Evolutionary conservation across 2,888 invertebrate genomes (phyloP).

Genomic region (Drosophila bunnanda): DNA sequence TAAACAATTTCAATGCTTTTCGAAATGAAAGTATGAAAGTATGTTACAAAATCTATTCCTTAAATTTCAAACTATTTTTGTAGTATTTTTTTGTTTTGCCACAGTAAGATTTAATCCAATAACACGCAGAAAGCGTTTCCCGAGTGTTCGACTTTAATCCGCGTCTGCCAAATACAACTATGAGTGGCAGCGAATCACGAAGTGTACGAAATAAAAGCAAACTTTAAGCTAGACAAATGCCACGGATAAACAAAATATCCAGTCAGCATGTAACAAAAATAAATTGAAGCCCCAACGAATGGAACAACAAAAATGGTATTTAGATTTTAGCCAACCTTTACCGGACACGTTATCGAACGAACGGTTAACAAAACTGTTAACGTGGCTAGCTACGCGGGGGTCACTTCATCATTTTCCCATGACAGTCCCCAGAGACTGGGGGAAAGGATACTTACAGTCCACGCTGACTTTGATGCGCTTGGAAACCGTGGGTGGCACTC

Average conservation of each 20-base stretch:
- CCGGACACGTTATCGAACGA: conserved; percentile 26
- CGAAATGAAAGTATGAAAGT: too few relatives aligned
- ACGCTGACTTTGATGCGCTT: conserved; percentile 97
- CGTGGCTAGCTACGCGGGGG: conserved; percentile 26
- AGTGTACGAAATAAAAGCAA: conserved; percentile 3
- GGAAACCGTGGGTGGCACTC: conserved; percentile 95
- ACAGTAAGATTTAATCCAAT: conserved; percentile 15
- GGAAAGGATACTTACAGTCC: conserved; percentile 91
- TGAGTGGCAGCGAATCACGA: conserved; percentile 51
- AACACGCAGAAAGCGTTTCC: conserved; percentile 29
- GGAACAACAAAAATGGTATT: conserved; percentile 33
- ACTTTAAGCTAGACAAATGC: conserved; percentile 7
- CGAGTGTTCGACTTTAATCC: conserved; percentile 60
- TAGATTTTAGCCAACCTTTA: conserved; percentile 41
- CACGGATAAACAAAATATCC: conserved; percentile 15
- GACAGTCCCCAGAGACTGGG: conserved; percentile 1
- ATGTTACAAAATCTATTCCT: neutral
- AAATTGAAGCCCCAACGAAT: conserved; percentile 58
- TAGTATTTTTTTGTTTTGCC: neutral
- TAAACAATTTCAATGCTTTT: neutral
- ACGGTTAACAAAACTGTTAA: conserved; percentile 36
- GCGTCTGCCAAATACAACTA: conserved; percentile 62
- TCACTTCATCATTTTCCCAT: conserved; percentile 55
- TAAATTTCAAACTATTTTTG: neutral
- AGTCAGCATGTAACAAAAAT: conserved; percentile 49